phyloP scores from a whole-genome alignment of 2,888 invertebrate genomes.

The Dolichomitus sp. region DNA sequence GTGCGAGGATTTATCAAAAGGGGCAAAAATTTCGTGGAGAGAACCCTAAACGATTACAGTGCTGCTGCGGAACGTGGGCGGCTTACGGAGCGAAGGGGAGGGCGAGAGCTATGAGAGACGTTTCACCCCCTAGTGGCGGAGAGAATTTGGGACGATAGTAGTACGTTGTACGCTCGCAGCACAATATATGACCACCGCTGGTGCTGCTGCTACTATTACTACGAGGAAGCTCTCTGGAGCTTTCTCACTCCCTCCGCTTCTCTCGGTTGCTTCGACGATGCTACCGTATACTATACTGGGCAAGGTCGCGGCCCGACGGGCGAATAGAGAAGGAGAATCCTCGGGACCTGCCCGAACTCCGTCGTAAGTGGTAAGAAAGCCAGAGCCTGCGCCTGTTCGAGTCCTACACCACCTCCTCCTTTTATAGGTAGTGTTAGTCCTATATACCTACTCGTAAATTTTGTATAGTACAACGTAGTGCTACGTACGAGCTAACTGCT shows the following conservation, averaged over 20 bases:
- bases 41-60: background rate
- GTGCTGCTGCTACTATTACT: conserved; percentile 45
- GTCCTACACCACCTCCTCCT: conserved; percentile 17
- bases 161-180: conserved; percentile 42
- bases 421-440: background rate
- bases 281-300: conserved; percentile 48
- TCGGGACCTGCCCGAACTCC: conserved; percentile 51
- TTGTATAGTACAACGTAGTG: background rate
- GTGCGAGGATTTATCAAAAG: background rate
- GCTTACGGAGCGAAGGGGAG: conserved; percentile 6
- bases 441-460: conserved; percentile 5
- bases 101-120: conserved; percentile 8
- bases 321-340: conserved; percentile 40
- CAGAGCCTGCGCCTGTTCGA: conserved; percentile 15
- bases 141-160: conserved; percentile 59
- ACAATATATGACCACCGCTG: conserved; percentile 29
- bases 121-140: conserved; percentile 31
- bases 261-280: conserved; percentile 22
- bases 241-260: background rate
- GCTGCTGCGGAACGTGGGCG: conserved; percentile 26
- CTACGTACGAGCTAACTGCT: background rate
- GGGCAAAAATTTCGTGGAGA: background rate
- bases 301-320: conserved; percentile 59
- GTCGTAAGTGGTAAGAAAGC: conserved; percentile 42
- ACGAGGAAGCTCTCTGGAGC: conserved; percentile 21